phyloP scores from a whole-genome alignment of 1,140 invertebrate species.

The Agrypnia vestita region DNA sequence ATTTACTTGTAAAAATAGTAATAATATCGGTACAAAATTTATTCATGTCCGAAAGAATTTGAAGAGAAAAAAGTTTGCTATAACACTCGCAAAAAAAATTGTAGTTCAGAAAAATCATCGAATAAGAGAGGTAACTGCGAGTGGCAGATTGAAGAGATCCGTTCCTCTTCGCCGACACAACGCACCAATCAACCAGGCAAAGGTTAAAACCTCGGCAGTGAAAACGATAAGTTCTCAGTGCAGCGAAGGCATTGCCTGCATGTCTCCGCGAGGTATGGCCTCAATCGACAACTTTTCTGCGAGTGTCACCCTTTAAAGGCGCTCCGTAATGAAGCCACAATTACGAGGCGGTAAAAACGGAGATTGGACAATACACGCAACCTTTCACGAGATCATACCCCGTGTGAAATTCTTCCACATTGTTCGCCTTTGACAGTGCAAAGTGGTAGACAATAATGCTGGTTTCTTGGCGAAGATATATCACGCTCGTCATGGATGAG shows the following conservation, averaged over 20 bases:
- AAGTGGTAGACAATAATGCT: constrained; percentile 41
- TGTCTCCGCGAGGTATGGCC: constrained; percentile 7
- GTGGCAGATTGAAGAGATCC: too few relatives aligned
- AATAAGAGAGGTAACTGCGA: too few relatives aligned
- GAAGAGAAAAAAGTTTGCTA: too few relatives aligned
- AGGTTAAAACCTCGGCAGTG: too few relatives aligned
- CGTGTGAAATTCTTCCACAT: constrained; percentile 45
- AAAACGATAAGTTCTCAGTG: too few relatives aligned
- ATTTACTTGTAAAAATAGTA: too few relatives aligned
- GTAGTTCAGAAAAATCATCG: too few relatives aligned
- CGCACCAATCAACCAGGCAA: too few relatives aligned
- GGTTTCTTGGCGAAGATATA: constrained; percentile 6
- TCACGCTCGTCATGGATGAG: constrained; percentile 1
- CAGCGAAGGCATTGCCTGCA: not conserved
- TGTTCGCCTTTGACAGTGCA: constrained; percentile 29
- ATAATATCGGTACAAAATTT: too few relatives aligned
- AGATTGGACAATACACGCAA: constrained; percentile 43
- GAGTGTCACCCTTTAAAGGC: constrained; percentile 23
- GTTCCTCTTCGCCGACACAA: too few relatives aligned
- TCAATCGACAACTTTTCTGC: constrained; percentile 7
- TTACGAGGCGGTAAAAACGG: constrained; percentile 34
- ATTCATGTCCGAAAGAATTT: too few relatives aligned
- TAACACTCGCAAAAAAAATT: too few relatives aligned
- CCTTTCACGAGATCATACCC: constrained; percentile 41
- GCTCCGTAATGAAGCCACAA: constrained; percentile 28